Base-by-base conservation (phyloP, 2,113 vertebrate genomes). In the Panthera uncia region DNA sequence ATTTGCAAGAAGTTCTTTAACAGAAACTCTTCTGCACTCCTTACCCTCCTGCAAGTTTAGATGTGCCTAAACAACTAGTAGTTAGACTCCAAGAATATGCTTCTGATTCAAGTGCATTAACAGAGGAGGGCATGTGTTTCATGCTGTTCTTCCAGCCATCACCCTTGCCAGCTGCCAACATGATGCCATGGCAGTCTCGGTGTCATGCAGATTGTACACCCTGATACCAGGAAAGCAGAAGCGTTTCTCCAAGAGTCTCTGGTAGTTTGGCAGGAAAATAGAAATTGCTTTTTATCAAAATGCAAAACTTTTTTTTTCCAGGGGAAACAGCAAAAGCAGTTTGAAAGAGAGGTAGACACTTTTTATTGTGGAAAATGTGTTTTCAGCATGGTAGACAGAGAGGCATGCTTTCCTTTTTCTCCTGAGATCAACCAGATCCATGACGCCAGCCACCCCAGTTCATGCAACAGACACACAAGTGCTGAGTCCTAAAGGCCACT, bases 241-340 rank as follows among this genome's bases (percentile, higher is more conserved):
- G 27, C 12, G 15, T 41, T 74, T 82, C 57, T 92, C 41, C 81
- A 36, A 94, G 50, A 79, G 13, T 61, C n/a, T 90, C 73, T 81
- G 48, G 50, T 95, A 84, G 57, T 69, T 69, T 83, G 87, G 90
- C 65, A 97, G 65, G 66, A 85, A 92, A 61, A 90, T 25, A 63
- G 68, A 96, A 89, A 92, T 45, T 83, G 92, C 74, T 94, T 87
- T 95, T 94, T 55, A 74, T 88, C 52, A 45, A 80, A 97, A 94
- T 50, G 31, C 79, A 80, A 93, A 92, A 73, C 12, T 50, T 0
- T 73, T 76, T 93, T 92, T 91, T 78, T 45, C 41, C 82, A 78
- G 29, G 31, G 33, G n/a, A 83, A 89, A 55, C 18, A 80, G 69
- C 55, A 90, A 89, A 93, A 82, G 45, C 41, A 78, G 50, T 90